A percentile compares a stretch with the other conserved stretches of the same genome.
These are phyloP conservation scores for Amphipoea oculea DNA, from an alignment of 2,888 invertebrate genomes.

Conservation along the genomic window DNA sequence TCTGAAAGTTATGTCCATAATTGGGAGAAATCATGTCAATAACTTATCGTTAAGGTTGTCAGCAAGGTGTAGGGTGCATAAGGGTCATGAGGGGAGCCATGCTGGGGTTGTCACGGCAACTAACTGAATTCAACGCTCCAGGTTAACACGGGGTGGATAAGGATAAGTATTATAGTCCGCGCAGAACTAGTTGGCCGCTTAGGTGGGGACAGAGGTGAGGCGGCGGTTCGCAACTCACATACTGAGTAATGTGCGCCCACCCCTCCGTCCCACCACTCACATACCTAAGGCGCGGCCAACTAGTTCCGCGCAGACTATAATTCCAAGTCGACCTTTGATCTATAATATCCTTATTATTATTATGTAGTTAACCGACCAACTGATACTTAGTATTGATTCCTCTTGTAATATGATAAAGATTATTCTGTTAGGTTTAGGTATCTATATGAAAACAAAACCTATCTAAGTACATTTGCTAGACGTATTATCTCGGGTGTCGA, in stretches of 20 bases:
- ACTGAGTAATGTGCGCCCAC: too few relatives aligned
- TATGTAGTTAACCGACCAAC: too few relatives aligned
- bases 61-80: conserved; percentile 14
- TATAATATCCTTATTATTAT: not conserved
- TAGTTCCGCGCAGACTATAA: too few relatives aligned
- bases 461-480: not conserved
- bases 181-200: too few relatives aligned
- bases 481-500: not conserved
- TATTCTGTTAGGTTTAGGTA: not conserved
- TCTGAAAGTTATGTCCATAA: not conserved
- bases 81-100: conserved; percentile 8
- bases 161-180: not conserved
- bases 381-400: too few relatives aligned
- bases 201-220: too few relatives aligned
- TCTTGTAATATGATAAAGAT: not conserved
- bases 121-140: not conserved
- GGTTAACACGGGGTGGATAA: conserved; percentile 1
- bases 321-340: not conserved
- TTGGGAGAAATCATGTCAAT: not conserved
- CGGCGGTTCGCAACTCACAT: too few relatives aligned
- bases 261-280: too few relatives aligned
- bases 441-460: not conserved
- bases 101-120: conserved; percentile 10
- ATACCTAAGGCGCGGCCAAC: too few relatives aligned
- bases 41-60: conserved; percentile 20